Base-by-base conservation (phyloP, 2,797 vertebrate species). In the Notoglanidium macrostoma region DNA sequence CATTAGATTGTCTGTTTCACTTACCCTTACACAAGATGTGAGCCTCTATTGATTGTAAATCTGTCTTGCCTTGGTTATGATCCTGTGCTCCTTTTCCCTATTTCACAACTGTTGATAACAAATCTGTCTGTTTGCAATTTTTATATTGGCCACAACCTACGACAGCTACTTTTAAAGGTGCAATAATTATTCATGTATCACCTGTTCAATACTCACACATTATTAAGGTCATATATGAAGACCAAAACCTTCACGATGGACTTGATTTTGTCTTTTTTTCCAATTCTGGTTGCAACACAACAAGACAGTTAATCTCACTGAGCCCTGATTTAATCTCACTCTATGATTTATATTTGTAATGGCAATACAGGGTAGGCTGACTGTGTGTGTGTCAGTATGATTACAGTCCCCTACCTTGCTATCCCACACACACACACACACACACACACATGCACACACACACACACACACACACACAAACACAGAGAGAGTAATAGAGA, bases 321-420 rank as follows among this genome's bases (percentile, higher is more conserved):
- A 86, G 86, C 90, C 92, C 94, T 94, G 91, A 92, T 94, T 95
- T 94, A 94, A 95, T 95, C 95, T 95, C 85, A 93, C 89, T 91
- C 92, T 92, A 79, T 87, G 89, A 90, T 88, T 90, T 86, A 79
- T 90, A 82, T 85, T 84, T 87, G 77, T 81, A 76, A 85, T 70
- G 54, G 88, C 68, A 77, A 87, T 89, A 55, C 74, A 57, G 68
- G 55, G 59, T 44, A 84, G 59, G 73, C 68, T 81, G 65, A 81
- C 81, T 72, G 46, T 72, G 51, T 72, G 51, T 84, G 46, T 35
- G 29, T 84, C 65, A 54, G 17, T 68, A 17, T 84, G 51, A 72
- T 84, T 35, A 68, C 63, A 82, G 26, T 65, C 54, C 44, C 40
- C 46, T 80, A 76, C 23, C 57, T 59, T 49, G 59, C 67, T 46